Percentiles rank a stretch among this genome's conserved stretches.
phyloP scores from a whole-genome alignment of 2,888 invertebrate species.

The Autographa gamma region DNA sequence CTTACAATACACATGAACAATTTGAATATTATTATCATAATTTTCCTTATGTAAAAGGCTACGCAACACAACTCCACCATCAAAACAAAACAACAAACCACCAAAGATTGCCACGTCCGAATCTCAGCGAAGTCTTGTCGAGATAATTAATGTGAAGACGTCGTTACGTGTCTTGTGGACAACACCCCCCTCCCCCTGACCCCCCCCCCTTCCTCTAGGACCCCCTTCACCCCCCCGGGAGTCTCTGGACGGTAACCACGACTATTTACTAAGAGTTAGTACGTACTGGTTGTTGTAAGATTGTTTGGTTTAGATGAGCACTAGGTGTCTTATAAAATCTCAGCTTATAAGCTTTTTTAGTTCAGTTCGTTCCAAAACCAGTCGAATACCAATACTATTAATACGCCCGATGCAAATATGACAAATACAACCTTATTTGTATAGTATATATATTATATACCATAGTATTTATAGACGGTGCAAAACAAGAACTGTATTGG shows the following conservation, averaged over 20 bases:
- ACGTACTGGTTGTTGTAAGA: slow-evolving; percentile 24
- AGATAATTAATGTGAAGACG: slow-evolving; percentile 77
- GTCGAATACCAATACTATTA: no score
- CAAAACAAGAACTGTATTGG: neutral
- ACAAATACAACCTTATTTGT: no score
- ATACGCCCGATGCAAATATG: no score
- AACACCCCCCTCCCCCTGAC: slow-evolving; percentile 30
- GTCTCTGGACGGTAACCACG: slow-evolving; percentile 53
- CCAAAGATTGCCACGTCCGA: slow-evolving; percentile 64
- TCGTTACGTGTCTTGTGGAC: slow-evolving; percentile 67
- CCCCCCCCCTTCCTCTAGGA: slow-evolving; percentile 8
- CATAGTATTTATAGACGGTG: no score
- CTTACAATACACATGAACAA: no score
- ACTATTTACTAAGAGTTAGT: slow-evolving; percentile 41
- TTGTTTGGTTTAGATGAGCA: slow-evolving; percentile 12
- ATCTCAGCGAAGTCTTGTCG: slow-evolving; percentile 60
- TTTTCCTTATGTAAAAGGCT: neutral
- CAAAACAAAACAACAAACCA: slow-evolving; percentile 60
- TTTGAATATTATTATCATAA: no score
- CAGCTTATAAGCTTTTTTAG: no score
- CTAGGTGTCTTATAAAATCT: no score
- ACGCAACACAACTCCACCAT: slow-evolving; percentile 17
- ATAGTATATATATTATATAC: no score
- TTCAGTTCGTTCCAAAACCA: no score
- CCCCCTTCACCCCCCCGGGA: slow-evolving; percentile 21